Evolutionary conservation across 1,140 invertebrate species (phyloP), one percentile per base, ranked within the genome.

Genomic region (Drosophila subobscura): DNA sequence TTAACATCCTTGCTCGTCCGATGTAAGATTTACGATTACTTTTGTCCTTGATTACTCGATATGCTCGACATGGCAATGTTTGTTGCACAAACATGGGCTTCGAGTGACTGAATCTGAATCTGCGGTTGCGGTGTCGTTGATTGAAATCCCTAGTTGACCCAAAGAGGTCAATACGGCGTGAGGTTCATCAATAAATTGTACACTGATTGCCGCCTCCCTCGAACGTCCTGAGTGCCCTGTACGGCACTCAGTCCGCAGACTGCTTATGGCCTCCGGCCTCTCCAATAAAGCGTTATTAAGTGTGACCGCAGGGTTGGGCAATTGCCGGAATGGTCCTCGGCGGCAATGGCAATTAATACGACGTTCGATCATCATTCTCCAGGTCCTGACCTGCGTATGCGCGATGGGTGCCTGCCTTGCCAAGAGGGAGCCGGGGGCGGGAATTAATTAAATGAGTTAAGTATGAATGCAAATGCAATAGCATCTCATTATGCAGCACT

Each of bases 401-500:
- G 67, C 50, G 50, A 67, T 59, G 56, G 44, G 16, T 49, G 27
- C 33, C 49, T 44, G 49, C 33, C 49, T 44, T 45, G 60, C 14
- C 29, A 57, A 61, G 49, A 20, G 41, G 16, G 45, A 52, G 29
- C 25, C 50, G 37, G 16, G 59, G 22, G 23, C 70, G 41, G 42
- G 49, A 64, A 81, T 80, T 80, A 86, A 88, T 86, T 88, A 86
- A 88, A 77, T 60, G 45, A 55, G 51, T 74, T 65, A 68, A 71
- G 64, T 75, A 72, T 61, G 54, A 78, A 78, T 88, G 73, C 70
- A 88, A 86, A 81, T 88, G 76, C 73, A 76, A 68, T 55, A 55
- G 79, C 70, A 78, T 81, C 79, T 81, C 71, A 88, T 86, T 88
- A 81, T 68, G 74, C 54, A 55, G 60, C 70, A 78, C 72, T 83